Evolutionary conservation across 2,797 vertebrate genomes (phyloP), one percentile per base, ranked within the genome.

Genomic region (Mycteria americana): DNA sequence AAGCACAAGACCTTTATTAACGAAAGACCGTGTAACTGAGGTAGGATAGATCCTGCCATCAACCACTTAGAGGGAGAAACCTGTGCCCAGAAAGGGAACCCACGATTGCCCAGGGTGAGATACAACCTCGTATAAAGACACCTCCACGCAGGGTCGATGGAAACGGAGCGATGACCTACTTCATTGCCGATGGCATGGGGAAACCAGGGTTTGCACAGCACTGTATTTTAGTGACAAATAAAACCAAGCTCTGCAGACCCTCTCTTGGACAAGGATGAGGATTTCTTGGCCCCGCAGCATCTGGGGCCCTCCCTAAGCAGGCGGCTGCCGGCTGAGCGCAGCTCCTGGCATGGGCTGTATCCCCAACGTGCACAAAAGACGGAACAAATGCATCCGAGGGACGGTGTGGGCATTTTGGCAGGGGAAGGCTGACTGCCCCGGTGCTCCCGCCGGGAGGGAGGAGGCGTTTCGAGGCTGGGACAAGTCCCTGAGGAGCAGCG

Each of bases 21-120:
- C 1, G 8, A 87, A 59, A 77, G 41, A 65, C n/a, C 19, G 5
- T 18, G 53, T 16, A 45, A 74, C 45, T 84, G 93, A 96, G 92
- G 96, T 94, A 96, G 92, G 84, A 67, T 25, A 77, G 64, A 85
- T 72, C 53, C 86, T 89, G 84, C 68, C 75, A 51, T 48, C 45
- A 59, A 35, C 60, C 75, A 77, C 27, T 5, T 3, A 4, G 35
- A 74, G 25, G 35, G 25, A 85, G 67, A 86, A 76, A 79, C 10
- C 57, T 31, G 35, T 14, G 18, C 13, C 41, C 64, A 65, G 41
- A 50, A 59, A 57, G 60, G 28, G 45, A 83, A n/a, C 18, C 25
- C 51, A 11, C 0, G 0, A 19, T 3, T 13, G 6, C 53, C 43
- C 41, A 19, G 53, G 54, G 39, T 30, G 35, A 68, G 60, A 28